Conservation (phyloP, 2,888 invertebrate species). For the Thymelicus sylvestris region DNA sequence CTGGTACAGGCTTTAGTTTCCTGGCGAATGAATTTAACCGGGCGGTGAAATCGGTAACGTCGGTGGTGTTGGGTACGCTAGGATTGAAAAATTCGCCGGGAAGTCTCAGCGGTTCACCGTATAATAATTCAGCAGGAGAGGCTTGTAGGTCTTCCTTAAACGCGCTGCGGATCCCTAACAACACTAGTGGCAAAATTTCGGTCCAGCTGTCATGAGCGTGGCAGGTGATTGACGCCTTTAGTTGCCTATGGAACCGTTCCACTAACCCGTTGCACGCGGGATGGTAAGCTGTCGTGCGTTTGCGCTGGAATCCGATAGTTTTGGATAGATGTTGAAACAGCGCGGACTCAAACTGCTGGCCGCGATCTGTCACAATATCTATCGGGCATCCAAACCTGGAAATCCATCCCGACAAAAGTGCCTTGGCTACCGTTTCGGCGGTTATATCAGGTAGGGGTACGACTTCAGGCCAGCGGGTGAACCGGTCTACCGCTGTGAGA, state of each 20-base stretch:
- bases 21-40: slow-evolving; percentile 21
- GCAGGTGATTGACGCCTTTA: slow-evolving; percentile 31
- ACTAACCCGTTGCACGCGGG: slow-evolving; percentile 47
- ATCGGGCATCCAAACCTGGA: slow-evolving; percentile 53
- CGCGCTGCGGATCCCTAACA: slow-evolving; percentile 42
- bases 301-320: slow-evolving; percentile 42
- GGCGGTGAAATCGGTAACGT: slow-evolving; percentile 35
- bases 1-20: slow-evolving; percentile 32
- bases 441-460: slow-evolving; percentile 55
- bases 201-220: slow-evolving; percentile 38
- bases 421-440: slow-evolving; percentile 55
- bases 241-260: slow-evolving; percentile 45
- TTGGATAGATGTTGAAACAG: slow-evolving; percentile 41
- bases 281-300: slow-evolving; percentile 48
- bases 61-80: slow-evolving; percentile 7
- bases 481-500: slow-evolving; percentile 49
- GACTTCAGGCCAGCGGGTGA: slow-evolving; percentile 58
- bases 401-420: slow-evolving; percentile 57
- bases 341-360: slow-evolving; percentile 51
- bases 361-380: slow-evolving; percentile 45
- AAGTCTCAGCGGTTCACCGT: slow-evolving; percentile 45
- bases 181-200: slow-evolving; percentile 42
- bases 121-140: slow-evolving; percentile 46
- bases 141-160: slow-evolving; percentile 43
- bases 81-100: slow-evolving; percentile 43